Base-by-base conservation (phyloP, 2,797 vertebrate genomes). In the Rhinophrynus dorsalis region DNA sequence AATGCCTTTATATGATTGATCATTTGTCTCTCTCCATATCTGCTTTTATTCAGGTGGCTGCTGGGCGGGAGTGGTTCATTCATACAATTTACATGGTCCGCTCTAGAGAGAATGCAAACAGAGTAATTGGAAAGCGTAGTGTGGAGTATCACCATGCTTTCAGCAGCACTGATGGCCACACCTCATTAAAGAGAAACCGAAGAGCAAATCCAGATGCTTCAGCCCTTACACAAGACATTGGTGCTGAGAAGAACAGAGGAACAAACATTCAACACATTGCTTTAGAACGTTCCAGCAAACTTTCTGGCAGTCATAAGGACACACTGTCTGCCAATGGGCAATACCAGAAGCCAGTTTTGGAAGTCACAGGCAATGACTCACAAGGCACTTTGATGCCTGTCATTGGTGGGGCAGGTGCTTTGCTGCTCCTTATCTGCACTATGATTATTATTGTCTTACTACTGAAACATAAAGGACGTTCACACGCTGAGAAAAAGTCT, bases 11-110 rank as follows among this genome's bases (percentile, higher is more conserved):
- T n/a, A n/a, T n/a, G n/a, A n/a, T n/a, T n/a, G n/a, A n/a, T n/a
- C n/a, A n/a, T n/a, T n/a, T n/a, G n/a, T n/a, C n/a, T n/a, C n/a
- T n/a, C n/a, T n/a, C n/a, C n/a, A n/a, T n/a, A n/a, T n/a, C n/a
- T 32, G 51, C 8, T 75, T 8, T 54, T 37, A 61, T 79, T 27
- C 74, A 94, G 92, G 92, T 93, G 63, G 88, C 92, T 48, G 87
- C 90, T 24, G 92, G 90, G 29, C 72, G 80, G 27, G 89, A 93
- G 67, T 92, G 91, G 89, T 93, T 86, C 80, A 89, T 89, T 75
- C 90, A 93, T 72, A 81, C 86, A 3, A 89, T 92, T 77, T 93
- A 92, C 74, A 89, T 78, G 0, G 84, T 92, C 40, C 79, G 76
- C 65, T 91, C 86, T 15, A 83, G 68, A 75, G 87, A 91, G 38